Evolutionary conservation across 2,888 invertebrate genomes (phyloP).

Genomic region (Serrognathus titanus): DNA sequence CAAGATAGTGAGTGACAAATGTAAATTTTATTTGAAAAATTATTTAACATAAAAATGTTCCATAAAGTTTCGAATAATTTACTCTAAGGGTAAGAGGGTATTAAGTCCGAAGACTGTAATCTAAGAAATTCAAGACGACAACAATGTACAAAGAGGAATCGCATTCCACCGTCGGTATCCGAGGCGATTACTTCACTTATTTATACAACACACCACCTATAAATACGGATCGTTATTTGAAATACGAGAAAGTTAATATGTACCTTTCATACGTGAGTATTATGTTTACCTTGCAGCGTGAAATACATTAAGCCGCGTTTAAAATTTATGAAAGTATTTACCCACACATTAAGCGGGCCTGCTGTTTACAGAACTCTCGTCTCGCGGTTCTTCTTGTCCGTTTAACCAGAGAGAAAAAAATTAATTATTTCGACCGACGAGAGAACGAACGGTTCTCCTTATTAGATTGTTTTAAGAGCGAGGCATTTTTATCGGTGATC

Average conservation of each 20-base stretch:
- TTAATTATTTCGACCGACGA: not conserved
- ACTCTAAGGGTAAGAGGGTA: too few species aligned
- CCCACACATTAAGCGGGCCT: conserved; percentile 3
- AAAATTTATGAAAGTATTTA: conserved; percentile 8
- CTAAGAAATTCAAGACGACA: too few species aligned
- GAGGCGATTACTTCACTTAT: too few species aligned
- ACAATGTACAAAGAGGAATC: too few species aligned
- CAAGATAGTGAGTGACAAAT: too few species aligned
- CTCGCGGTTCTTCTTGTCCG: too few species aligned
- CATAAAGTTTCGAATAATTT: too few species aligned
- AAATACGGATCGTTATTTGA: not conserved
- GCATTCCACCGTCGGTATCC: too few species aligned
- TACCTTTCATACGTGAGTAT: conserved; percentile 6
- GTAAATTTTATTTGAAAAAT: too few species aligned
- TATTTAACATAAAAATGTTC: too few species aligned
- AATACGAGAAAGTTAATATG: conserved; percentile 10
- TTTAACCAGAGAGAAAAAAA: not conserved
- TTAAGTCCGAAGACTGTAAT: too few species aligned
- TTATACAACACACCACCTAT: too few species aligned
- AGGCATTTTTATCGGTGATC: not conserved
- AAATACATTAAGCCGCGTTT: conserved; percentile 4
- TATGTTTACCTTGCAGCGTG: conserved; percentile 7
- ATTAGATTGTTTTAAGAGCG: not conserved
- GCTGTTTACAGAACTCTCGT: conserved; percentile 1
- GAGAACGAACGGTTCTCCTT: not conserved